Conservation (phyloP, 1,140 invertebrate genomes). For the Trachymyrmex septentrionalis region DNA sequence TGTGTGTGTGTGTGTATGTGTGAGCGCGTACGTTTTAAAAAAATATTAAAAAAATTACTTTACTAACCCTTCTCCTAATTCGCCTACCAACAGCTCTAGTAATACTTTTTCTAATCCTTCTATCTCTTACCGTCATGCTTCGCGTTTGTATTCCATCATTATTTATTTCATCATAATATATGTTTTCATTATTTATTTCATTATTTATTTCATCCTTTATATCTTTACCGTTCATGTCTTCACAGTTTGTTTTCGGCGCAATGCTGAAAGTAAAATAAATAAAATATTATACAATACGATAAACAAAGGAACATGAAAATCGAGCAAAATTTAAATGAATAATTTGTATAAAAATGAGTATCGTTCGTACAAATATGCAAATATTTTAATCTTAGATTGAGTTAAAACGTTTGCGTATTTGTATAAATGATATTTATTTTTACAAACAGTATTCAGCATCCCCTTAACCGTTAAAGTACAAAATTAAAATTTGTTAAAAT, state of each 20-base stretch:
- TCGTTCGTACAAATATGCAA: too few relatives aligned
- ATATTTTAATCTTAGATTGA: too few relatives aligned
- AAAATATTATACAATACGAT: too few relatives aligned
- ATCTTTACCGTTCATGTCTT: background rate
- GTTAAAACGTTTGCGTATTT: too few relatives aligned
- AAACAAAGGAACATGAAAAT: too few relatives aligned
- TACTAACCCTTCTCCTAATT: constrained; percentile 8
- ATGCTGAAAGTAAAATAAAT: constrained; percentile 29
- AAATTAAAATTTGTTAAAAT: too few relatives aligned
- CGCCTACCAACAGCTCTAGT: background rate
- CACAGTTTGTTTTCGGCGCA: constrained; percentile 21
- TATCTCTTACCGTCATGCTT: constrained; percentile 29
- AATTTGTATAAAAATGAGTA: too few relatives aligned
- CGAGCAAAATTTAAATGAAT: too few relatives aligned
- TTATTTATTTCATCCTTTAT: background rate
- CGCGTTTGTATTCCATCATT: constrained; percentile 29
- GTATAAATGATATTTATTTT: too few relatives aligned
- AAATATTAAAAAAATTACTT: constrained; percentile 23
- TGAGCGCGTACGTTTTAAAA: background rate
- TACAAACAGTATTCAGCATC: too few relatives aligned
- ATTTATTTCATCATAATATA: background rate
- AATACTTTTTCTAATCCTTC: background rate
- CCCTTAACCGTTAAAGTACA: too few relatives aligned
- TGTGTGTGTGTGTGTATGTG: background rate
- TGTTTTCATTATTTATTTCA: background rate